These are phyloP conservation scores for Clusia tigrina DNA, from an alignment of 2,888 invertebrate genomes.

Conservation along the genomic window DNA sequence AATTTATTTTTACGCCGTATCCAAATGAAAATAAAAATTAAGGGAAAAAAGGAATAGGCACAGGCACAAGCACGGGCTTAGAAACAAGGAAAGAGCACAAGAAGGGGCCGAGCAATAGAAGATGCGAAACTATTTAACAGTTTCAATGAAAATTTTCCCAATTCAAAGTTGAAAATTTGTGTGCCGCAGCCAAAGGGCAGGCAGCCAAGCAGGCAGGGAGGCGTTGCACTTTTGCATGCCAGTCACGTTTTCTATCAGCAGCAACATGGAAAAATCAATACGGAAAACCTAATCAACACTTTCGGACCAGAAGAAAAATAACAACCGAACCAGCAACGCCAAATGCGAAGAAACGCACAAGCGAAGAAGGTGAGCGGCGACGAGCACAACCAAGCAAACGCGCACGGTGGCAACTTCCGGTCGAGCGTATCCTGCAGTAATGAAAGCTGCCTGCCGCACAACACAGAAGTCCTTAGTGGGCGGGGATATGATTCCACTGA, in stretches of 20 bases:
- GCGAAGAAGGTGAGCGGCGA: constrained; percentile 14
- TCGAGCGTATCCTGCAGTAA: constrained; percentile 35
- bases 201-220: background rate
- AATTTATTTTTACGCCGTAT: constrained; percentile 2
- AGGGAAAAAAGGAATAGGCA: too few relatives aligned
- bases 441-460: constrained; percentile 16
- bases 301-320: constrained; percentile 3
- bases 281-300: constrained; percentile 51
- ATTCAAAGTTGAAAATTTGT: constrained; percentile 3
- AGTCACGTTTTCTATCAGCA: constrained; percentile 56
- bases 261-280: constrained; percentile 59
- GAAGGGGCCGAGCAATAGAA: too few relatives aligned
- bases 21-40: background rate
- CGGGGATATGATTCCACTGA: background rate
- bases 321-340: constrained; percentile 33
- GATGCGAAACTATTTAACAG: too few relatives aligned
- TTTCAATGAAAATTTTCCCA: constrained; percentile 14
- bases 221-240: constrained; percentile 35
- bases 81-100: too few relatives aligned
- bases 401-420: constrained; percentile 42
- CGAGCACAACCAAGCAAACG: background rate
- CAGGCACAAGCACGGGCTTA: too few relatives aligned
- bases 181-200: background rate
- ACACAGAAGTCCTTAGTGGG: background rate
- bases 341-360: constrained; percentile 15